These are phyloP conservation scores for Xenotilapia leptura DNA, from an alignment of 2,113 vertebrate genomes.

Conservation along the genomic window DNA sequence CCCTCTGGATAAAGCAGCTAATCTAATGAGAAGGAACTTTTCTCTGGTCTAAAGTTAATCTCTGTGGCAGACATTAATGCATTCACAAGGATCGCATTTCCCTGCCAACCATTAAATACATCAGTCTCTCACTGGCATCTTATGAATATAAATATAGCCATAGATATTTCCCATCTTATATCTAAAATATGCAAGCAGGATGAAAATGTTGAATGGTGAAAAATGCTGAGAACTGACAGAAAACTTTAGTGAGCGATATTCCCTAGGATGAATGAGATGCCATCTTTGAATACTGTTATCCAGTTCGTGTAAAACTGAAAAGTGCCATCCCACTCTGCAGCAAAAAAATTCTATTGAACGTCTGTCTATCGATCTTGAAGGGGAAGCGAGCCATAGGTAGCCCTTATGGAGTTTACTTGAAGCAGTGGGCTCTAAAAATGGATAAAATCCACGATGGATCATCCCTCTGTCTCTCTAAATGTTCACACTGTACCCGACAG, in stretches of 20 bases:
- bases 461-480: background rate
- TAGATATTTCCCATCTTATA: background rate
- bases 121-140: background rate
- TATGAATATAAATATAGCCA: background rate
- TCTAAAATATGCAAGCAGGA: background rate
- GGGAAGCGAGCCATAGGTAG: background rate
- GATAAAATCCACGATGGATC: background rate
- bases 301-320: background rate
- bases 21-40: background rate
- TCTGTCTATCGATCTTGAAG: background rate
- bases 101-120: background rate
- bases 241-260: background rate
- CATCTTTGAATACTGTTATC: background rate
- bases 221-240: background rate
- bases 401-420: background rate
- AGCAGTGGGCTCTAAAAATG: background rate
- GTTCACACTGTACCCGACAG: background rate
- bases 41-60: background rate
- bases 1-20: background rate
- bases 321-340: background rate
- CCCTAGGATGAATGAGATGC: background rate
- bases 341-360: background rate
- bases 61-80: background rate
- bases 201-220: background rate
- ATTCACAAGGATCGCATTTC: background rate